These are phyloP conservation scores for Cephalopterus ornatus DNA, from an alignment of 2,113 vertebrate genomes.

Conservation along the genomic window DNA sequence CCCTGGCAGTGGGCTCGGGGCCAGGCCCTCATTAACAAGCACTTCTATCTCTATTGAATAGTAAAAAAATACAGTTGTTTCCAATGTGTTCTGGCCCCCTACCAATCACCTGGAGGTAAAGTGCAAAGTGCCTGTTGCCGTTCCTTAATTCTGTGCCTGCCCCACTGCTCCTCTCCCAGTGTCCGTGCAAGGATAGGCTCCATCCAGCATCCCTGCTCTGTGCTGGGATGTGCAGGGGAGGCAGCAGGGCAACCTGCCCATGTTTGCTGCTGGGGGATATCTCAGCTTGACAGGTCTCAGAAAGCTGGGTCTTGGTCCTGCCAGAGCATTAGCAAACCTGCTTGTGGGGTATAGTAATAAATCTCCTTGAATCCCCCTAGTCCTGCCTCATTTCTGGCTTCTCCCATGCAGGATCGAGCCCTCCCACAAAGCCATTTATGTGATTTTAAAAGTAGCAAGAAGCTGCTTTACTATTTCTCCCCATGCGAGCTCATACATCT, in stretches of 20 bases:
- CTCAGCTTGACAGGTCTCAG: neutral
- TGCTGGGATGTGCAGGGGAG: neutral
- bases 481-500: neutral
- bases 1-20: rapidly evolving
- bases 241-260: neutral
- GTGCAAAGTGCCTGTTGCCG: neutral
- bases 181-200: rapidly evolving
- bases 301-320: neutral
- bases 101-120: neutral
- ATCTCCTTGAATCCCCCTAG: no score
- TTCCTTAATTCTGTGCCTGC: neutral
- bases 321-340: no score
- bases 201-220: neutral
- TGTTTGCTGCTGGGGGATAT: rapidly evolving
- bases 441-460: neutral
- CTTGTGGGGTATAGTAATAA: no score
- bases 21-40: neutral
- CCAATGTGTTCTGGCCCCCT: neutral
- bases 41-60: neutral
- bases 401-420: neutral
- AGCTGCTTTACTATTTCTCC: neutral
- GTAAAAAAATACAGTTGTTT: neutral
- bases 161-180: rapidly evolving
- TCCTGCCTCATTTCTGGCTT: neutral
- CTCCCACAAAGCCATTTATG: neutral